Evolutionary conservation across 35 echinoderm and acorn worm genomes (phyloP).

Genomic region (Nesometra sesokonis): DNA sequence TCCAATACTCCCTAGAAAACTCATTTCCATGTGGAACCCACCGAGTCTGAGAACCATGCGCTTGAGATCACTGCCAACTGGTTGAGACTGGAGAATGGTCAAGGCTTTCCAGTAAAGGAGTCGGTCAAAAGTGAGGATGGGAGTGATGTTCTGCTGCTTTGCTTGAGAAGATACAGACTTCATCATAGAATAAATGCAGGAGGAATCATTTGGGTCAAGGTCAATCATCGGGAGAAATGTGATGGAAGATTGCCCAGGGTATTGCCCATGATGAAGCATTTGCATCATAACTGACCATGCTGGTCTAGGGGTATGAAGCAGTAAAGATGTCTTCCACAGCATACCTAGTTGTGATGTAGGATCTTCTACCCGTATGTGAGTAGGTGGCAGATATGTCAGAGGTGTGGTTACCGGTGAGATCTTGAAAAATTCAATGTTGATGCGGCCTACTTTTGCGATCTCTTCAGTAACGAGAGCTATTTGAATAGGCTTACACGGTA

Average conservation of each 20-base stretch:
- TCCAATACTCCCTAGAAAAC: constrained; percentile 16
- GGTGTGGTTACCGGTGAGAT: background rate
- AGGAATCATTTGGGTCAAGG: constrained; percentile 8
- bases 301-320: constrained; percentile 1
- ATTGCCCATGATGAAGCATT: background rate
- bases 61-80: constrained; percentile 1
- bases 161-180: constrained; percentile 12
- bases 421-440: constrained; percentile 22
- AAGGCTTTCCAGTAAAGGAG: constrained; percentile 3
- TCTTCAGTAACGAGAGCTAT: constrained; percentile 15
- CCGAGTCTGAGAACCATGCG: constrained; percentile 15
- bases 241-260: constrained; percentile 15
- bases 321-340: constrained; percentile 18
- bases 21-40: constrained; percentile 24
- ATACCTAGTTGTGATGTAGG: constrained; percentile 6
- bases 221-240: constrained; percentile 15
- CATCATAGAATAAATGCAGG: constrained; percentile 19
- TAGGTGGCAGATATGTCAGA: background rate
- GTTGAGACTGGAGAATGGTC: background rate
- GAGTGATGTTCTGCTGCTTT: background rate
- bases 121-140: constrained; percentile 23
- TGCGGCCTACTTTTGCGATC: constrained; percentile 17
- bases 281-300: background rate
- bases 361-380: background rate
- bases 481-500: background rate